Evolutionary conservation across 2,888 invertebrate genomes (phyloP).

Genomic region (Malthinus seriepunctatus): DNA sequence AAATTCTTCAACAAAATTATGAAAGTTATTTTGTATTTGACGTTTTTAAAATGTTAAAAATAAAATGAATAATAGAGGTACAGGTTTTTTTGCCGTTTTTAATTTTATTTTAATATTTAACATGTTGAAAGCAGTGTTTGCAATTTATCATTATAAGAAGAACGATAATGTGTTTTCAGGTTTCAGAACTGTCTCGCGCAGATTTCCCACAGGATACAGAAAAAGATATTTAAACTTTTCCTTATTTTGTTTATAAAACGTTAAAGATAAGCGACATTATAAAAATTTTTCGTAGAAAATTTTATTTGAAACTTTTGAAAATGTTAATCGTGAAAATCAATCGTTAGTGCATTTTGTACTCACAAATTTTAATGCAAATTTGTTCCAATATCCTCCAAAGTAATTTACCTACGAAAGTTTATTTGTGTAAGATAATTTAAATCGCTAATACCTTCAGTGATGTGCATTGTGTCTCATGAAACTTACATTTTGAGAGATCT

Average conservation of each 20-base stretch:
- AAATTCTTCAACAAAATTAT: too few relatives aligned
- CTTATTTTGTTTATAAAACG: neutral
- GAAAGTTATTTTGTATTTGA: too few relatives aligned
- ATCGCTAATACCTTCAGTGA: slow-evolving; percentile 17
- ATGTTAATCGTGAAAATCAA: neutral
- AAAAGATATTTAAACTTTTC: slow-evolving; percentile 5
- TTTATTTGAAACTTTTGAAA: neutral
- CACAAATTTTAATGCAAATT: slow-evolving; percentile 1
- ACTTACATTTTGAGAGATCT: slow-evolving; percentile 12
- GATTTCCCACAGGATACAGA: slow-evolving; percentile 5
- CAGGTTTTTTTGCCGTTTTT: neutral
- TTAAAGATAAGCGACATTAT: slow-evolving; percentile 3
- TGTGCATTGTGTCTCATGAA: slow-evolving; percentile 13
- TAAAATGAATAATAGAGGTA: neutral
- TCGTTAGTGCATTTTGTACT: neutral
- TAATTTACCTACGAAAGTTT: slow-evolving; percentile 14
- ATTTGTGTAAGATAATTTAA: slow-evolving; percentile 19
- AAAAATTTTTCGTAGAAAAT: neutral
- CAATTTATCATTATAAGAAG: slow-evolving; percentile 6
- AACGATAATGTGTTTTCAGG: slow-evolving; percentile 3
- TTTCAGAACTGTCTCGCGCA: slow-evolving; percentile 3
- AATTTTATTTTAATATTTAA: slow-evolving; percentile 3
- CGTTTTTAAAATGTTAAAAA: too few relatives aligned
- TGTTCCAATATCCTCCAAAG: slow-evolving; percentile 2
- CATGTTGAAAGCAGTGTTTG: slow-evolving; percentile 5